Base-by-base conservation (phyloP, 2,113 vertebrate species). In the Cyanocitta stelleri region DNA sequence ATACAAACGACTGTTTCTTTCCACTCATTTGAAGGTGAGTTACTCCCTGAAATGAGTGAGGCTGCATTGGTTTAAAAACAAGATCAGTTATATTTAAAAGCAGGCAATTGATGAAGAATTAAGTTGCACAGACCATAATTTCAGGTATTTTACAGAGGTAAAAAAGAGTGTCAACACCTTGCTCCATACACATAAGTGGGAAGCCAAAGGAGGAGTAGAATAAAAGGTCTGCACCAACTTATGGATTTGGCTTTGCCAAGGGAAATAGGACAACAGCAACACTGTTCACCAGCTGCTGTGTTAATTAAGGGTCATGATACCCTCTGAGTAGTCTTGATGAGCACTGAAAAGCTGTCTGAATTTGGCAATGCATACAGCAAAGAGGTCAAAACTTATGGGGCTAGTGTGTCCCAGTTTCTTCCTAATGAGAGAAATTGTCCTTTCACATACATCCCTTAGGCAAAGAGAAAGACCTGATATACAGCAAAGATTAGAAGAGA, bases 251-350 rank as follows among this genome's bases (percentile, higher is more conserved):
- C 7, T 88, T 55, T 43, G 46, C 44, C 55, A 90, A 63, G 55
- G 49, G 41, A 94, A 89, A 79, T 1, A 77, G 39, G 23, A 33
- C 35, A 56, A 22, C 17, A 83, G 29, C 41, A 35, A 27, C 39
- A 29, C 48, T 62, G 24, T 39, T 59, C 55, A 71, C 13, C 59
- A 84, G 75, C 43, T 93, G 72, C 72, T 51, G 4, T 83, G 35
- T 69, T 95, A 94, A 93, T 91, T 83, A 86, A 74, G 39, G 87
- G 78, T 94, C 61, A 49, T 56, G 51, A 77, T 80, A 80, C 56
- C 41, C 72, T 73, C 46, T 54, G 49, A 82, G 22, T 15, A 89
- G 54, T 74, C 69, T 54, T 71, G 43, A 87, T 88, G 39, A 90
- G 17, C 51, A 59, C 43, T 55, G 71, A 89, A 78, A 92, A 86